These are phyloP conservation scores for Lordiphosa collinella DNA, from an alignment of 1,140 invertebrate genomes.

Conservation along the genomic window DNA sequence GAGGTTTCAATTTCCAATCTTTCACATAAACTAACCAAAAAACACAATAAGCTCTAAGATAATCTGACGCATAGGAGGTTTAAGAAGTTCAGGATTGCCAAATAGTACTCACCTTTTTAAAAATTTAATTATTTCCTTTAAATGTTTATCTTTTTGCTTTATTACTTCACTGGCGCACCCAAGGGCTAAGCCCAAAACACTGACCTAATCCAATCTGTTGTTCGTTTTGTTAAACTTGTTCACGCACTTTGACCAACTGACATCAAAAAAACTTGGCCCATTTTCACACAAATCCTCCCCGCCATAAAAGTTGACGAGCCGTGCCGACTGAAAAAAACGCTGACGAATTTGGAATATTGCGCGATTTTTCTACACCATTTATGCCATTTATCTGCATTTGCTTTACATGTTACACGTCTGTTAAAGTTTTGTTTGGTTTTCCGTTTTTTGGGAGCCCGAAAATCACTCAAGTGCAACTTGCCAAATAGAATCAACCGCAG, in stretches of 20 bases:
- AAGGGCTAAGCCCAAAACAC: constrained; percentile 7
- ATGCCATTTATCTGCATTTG: constrained; percentile 59
- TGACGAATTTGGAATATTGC: constrained; percentile 53
- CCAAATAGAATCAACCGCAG: constrained; percentile 64
- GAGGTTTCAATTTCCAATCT: too few relatives aligned
- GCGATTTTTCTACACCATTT: constrained; percentile 70
- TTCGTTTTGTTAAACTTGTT: constrained; percentile 6
- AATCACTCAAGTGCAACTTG: constrained; percentile 77
- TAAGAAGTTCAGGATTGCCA: too few relatives aligned
- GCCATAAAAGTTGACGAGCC: constrained; percentile 68
- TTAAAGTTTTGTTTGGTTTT: constrained; percentile 58
- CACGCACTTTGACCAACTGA: constrained; percentile 73
- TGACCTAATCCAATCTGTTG: constrained; percentile 44
- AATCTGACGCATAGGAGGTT: too few relatives aligned
- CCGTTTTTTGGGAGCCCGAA: constrained; percentile 64
- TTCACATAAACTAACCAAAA: too few relatives aligned
- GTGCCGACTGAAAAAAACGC: constrained; percentile 47
- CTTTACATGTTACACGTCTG: constrained; percentile 69
- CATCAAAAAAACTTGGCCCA: constrained; percentile 57
- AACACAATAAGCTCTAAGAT: too few relatives aligned
- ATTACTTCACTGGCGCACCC: background rate
- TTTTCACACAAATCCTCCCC: constrained; percentile 45
- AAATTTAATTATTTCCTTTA: background rate
- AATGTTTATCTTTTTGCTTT: background rate
- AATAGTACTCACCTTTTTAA: constrained; percentile 20